phyloP scores from a whole-genome alignment of 1,140 invertebrate species.

The Pemphigus obesinymphae region DNA sequence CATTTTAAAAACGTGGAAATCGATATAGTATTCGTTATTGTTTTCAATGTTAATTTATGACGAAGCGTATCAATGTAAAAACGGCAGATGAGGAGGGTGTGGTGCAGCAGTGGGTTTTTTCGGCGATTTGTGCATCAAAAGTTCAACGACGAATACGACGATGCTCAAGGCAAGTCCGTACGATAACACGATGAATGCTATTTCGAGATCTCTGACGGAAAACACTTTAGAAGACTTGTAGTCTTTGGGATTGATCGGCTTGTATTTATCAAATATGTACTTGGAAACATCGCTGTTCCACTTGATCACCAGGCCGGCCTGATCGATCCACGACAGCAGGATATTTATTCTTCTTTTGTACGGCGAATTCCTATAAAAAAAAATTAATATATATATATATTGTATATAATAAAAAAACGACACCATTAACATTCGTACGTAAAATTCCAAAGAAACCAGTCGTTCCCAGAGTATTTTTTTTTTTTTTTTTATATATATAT shows the following conservation, averaged over 20 bases:
- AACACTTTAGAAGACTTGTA: constrained; percentile 46
- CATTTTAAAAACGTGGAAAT: no score
- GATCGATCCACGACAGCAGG: constrained; percentile 46
- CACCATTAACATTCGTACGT: background rate
- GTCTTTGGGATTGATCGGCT: constrained; percentile 36
- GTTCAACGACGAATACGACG: constrained; percentile 31
- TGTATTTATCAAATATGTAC: constrained; percentile 44
- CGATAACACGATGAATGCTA: constrained; percentile 48
- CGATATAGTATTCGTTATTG: background rate
- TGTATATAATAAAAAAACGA: background rate
- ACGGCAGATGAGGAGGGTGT: background rate
- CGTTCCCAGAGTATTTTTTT: background rate
- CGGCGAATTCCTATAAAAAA: constrained; percentile 46
- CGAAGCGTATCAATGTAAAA: background rate
- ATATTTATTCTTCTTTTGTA: constrained; percentile 44
- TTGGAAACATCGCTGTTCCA: constrained; percentile 49
- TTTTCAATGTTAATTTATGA: background rate
- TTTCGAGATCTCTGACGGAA: constrained; percentile 49
- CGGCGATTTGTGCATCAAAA: background rate
- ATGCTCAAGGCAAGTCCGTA: constrained; percentile 45
- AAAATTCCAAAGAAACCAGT: background rate
- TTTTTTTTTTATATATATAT: no score
- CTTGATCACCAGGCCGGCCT: constrained; percentile 49
- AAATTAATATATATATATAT: no score
- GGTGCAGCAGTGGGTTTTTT: background rate